Base-by-base conservation (phyloP, 1,140 invertebrate species). In the Thaumetopoea pityocampa region DNA sequence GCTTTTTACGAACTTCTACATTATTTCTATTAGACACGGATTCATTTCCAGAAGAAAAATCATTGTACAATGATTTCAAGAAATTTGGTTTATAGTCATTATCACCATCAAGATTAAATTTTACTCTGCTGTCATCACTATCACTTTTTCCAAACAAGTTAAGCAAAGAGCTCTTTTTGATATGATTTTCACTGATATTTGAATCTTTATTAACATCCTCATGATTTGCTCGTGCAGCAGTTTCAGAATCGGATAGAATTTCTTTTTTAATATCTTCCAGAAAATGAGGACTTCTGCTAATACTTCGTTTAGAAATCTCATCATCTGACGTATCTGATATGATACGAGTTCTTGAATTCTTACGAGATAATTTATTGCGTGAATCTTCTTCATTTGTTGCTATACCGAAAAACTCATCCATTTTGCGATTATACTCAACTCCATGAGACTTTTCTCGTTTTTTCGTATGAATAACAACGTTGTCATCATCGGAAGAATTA, bases 1-100 rank as follows among this genome's bases (percentile, higher is more conserved):
- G 93, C 60, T 93, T 94, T 59, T 92, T 94, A 2, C 91, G 83
- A 15, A 86, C 64, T 55, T 91, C 90, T 12, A 69, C 51, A 41
- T 35, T 32, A 63, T 63, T 72, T 51, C 61, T 72, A 47, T 68
- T 77, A 12, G 62, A 69, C 30, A 60, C 56, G 1, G 76, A 83
- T 58, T 88, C 87, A 45, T 81, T 87, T 67, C 85, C 87, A n/a
- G 87, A 88, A 14, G 87, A 88, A 51, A 87, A 79, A 35, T 88
- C 87, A 37, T 80, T 83, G 8, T 51, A 50, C 36, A 55, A 55
- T 8, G 51, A 59, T 56, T 78, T 79, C 2, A 44, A 14, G 35
- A 62, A 70, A 26, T 43, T 51, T 7, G 62, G 43, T 63, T 70
- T 80, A 45, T 70, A 78, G 35, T 68, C 60, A 28, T 55, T 63